Percentiles rank a stretch among this genome's conserved stretches.
Evolutionary conservation across 2,888 invertebrate genomes (phyloP).

Genomic region (Ferrisia virgata): DNA sequence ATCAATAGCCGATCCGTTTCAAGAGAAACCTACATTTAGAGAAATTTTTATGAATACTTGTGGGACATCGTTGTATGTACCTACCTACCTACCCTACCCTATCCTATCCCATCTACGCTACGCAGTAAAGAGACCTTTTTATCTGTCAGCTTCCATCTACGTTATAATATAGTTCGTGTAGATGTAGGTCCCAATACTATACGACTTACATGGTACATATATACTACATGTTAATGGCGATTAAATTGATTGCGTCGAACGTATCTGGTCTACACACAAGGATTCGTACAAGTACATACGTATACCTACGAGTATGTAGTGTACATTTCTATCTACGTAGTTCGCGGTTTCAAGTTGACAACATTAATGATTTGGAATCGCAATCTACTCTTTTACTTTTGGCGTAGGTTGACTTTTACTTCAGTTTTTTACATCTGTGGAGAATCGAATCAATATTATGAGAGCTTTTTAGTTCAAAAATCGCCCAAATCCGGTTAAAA

Average conservation of each 20-base stretch:
- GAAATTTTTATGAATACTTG: conserved; percentile 33
- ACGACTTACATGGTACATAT: neutral
- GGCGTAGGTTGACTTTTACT: neutral
- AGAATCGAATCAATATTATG: too few species aligned
- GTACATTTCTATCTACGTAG: neutral
- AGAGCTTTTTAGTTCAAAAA: too few species aligned
- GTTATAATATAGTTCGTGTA: neutral
- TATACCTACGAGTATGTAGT: too few species aligned
- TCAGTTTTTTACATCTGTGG: too few species aligned
- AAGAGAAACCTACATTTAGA: conserved; percentile 33
- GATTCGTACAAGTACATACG: too few species aligned
- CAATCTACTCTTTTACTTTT: neutral
- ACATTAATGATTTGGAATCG: neutral
- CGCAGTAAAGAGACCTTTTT: conserved; percentile 4
- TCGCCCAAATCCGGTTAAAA: too few species aligned
- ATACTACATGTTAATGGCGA: neutral
- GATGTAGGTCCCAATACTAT: neutral
- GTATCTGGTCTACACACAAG: too few species aligned
- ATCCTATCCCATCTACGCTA: too few species aligned
- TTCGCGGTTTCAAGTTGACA: neutral
- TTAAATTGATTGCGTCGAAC: neutral
- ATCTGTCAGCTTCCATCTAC: neutral
- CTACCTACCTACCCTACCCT: too few species aligned
- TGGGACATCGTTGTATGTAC: neutral
- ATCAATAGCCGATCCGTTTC: conserved; percentile 32